A percentile compares a stretch with the other conserved stretches of the same genome.
phyloP scores from a whole-genome alignment of 2,113 vertebrate species.

The Dryoscopus gambensis region DNA sequence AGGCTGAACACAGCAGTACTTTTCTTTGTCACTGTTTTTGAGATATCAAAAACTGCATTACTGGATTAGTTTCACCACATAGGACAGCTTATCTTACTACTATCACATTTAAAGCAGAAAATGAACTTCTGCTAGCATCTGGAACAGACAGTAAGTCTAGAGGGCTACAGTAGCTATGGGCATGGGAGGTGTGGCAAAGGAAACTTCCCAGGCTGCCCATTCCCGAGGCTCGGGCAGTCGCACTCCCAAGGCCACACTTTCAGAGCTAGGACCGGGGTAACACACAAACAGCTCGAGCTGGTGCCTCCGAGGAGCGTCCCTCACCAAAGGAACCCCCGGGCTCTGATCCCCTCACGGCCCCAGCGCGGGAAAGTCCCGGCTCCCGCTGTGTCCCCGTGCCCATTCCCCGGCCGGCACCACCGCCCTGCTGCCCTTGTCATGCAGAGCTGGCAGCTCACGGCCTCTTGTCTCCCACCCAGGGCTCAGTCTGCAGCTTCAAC shows the following conservation, averaged over 20 bases:
- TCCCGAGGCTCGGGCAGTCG: not conserved
- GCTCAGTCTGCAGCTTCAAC: accelerated
- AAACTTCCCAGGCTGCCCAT: not conserved
- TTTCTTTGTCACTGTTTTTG: not conserved
- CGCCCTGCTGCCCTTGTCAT: accelerated
- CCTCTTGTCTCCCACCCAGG: not conserved
- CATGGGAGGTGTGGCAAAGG: accelerated
- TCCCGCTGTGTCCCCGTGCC: not conserved
- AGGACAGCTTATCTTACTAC: not conserved
- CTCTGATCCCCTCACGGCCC: not conserved
- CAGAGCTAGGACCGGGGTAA: not conserved
- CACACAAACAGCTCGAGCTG: not conserved
- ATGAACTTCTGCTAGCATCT: not conserved
- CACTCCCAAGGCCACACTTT: not conserved
- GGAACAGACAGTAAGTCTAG: not conserved
- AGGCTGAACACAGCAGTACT: not conserved
- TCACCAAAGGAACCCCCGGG: accelerated
- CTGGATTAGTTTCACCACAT: not conserved
- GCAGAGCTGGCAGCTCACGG: not conserved
- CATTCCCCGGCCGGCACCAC: not conserved
- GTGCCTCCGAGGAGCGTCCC: not conserved
- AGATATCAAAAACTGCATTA: not conserved
- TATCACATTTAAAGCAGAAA: not conserved
- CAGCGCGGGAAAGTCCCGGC: accelerated
- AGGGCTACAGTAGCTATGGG: not conserved